Evolutionary conservation across 2,888 invertebrate genomes (phyloP), one percentile per base, ranked within the genome.

Genomic region (Drosophila yooni): DNA sequence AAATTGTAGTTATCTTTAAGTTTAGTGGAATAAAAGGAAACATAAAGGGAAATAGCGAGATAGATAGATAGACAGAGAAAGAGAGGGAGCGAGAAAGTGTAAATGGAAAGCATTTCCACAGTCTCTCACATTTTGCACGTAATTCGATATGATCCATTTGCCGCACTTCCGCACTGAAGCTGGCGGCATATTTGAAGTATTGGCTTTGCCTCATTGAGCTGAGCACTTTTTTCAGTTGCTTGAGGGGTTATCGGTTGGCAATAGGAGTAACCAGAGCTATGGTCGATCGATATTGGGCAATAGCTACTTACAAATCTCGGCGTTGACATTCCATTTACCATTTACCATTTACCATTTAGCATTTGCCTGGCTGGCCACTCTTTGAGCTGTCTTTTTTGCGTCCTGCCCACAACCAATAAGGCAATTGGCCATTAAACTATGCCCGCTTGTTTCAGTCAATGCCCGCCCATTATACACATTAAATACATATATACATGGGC

Each of bases 61-160:
- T 3, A 31, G 13, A 13, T 3, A n/a, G 6, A 51, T 1, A n/a
- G 15, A 48, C 8, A 48, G 31, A 7, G 31, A 13, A 11, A n/a
- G 31, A 11, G 31, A n/a, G 48, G 48, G 27, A 1, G 27, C 15
- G 48, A 27, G 48, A 27, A 27, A 48, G 48, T 15, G 25, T 7
- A 11, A 43, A 21, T 43, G 43, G 43, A 25, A 4, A 8, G 48
- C 48, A 48, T 25, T 43, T 43, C 43, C 43, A 21, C 11, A 43
- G 21, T 43, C 43, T 13, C 2, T 13, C 43, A 43, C 43, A 43
- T 21, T 21, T 43, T 43, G 21, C 21, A 43, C 21, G 43, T 43
- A 43, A 43, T 43, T 43, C 21, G 21, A 43, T 43, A 43, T 43
- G 43, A 43, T 21, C 43, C 43, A 43, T 43, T 43, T 43, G 21